Percentiles rank a stretch among this genome's conserved stretches.
phyloP scores from a whole-genome alignment of 2,888 invertebrate species.

The Dioctria rufipes region DNA sequence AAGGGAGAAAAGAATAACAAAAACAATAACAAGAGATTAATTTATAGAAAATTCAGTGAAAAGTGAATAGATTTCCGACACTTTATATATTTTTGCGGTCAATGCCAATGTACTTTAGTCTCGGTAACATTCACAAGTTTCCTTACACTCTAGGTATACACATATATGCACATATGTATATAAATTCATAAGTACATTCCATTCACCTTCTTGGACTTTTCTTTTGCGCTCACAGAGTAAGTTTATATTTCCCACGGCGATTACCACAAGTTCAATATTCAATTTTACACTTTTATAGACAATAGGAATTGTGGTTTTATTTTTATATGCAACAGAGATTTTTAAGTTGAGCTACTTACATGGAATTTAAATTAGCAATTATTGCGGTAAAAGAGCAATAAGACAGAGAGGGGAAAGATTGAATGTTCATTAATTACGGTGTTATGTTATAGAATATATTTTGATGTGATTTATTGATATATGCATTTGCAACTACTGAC shows the following conservation, averaged over 20 bases:
- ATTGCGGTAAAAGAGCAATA: background rate
- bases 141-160: too few species aligned
- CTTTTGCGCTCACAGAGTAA: background rate
- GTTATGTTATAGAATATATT: too few species aligned
- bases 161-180: too few species aligned
- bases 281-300: background rate
- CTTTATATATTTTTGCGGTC: slow-evolving; percentile 32
- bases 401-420: too few species aligned
- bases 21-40: background rate
- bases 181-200: too few species aligned
- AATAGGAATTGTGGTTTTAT: slow-evolving; percentile 22
- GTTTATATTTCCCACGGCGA: slow-evolving; percentile 31
- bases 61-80: slow-evolving; percentile 14
- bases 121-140: too few species aligned
- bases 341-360: slow-evolving; percentile 37
- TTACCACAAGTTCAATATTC: background rate
- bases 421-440: too few species aligned
- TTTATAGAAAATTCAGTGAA: slow-evolving; percentile 31
- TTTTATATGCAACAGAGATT: background rate
- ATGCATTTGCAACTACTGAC: too few species aligned
- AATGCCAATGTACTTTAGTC: slow-evolving; percentile 12
- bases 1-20: too few species aligned
- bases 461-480: too few species aligned
- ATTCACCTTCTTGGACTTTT: background rate
- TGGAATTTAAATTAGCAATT: slow-evolving; percentile 33